Conservation (phyloP, 2,113 vertebrate species). For the Bettongia penicillata region DNA sequence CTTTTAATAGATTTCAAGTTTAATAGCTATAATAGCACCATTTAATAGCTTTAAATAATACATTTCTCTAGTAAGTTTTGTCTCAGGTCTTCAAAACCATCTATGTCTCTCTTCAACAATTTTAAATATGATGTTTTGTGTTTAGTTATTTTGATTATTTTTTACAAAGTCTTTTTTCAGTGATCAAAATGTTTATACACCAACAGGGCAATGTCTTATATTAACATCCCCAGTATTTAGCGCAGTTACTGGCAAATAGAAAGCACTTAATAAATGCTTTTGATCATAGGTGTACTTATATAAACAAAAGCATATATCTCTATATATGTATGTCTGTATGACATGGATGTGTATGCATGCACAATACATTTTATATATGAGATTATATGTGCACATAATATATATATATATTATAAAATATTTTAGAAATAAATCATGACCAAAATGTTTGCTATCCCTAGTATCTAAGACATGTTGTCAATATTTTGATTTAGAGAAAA, state of each 20-base stretch:
- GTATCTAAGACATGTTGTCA: neutral
- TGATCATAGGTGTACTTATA: neutral
- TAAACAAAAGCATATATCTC: neutral
- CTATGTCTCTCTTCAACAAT: neutral
- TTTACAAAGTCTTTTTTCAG: neutral
- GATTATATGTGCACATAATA: neutral
- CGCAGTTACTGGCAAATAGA: too few species aligned
- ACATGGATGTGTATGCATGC: neutral
- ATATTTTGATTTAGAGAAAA: constrained; percentile 40
- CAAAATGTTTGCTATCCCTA: neutral
- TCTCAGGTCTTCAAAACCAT: neutral
- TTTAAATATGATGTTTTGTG: neutral
- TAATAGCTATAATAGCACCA: neutral
- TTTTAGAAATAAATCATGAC: neutral
- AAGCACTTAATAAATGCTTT: neutral
- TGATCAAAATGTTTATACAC: neutral
- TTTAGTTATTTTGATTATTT: neutral
- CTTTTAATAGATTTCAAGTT: neutral
- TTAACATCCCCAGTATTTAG: too few species aligned
- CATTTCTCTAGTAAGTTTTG: neutral
- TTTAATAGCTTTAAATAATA: neutral
- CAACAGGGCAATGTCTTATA: neutral
- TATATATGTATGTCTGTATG: neutral
- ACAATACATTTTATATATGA: neutral
- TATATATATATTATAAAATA: constrained; percentile 1